Evolutionary conservation across 2,113 vertebrate species (phyloP), one percentile per base, ranked within the genome.

Genomic region (Tautogolabrus adspersus): DNA sequence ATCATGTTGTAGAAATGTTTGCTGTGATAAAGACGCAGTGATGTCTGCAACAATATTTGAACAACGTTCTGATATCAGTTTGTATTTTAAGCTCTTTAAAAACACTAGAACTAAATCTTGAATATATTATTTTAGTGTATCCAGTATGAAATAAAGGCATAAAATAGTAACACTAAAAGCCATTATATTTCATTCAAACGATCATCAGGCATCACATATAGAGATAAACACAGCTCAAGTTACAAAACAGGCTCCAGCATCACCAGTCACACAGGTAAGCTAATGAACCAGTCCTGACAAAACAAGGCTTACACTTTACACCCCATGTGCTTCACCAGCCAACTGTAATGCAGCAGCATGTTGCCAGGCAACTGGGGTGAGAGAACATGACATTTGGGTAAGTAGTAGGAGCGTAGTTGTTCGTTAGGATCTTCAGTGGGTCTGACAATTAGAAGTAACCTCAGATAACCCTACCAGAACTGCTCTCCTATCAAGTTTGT

Each of bases 351-450:
- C 51, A 68, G 80, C 68, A 83, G 69, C 59, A 88, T 61, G 90
- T 92, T 94, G 88, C 92, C 87, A 88, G 83, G 93, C 86, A 93
- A 94, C 87, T 46, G 79, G 67, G 77, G 73, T 34, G 55, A 71
- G 37, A 58, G 54, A 68, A 61, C 37, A 64, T 4, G 30, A 56
- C 47, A n/a, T 40, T 51, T 64, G 34, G 46, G n/a, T 52, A 49
- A 15, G 56, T 44, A 47, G 23, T 9, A 22, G 38, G 54, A 22
- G 34, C 5, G 34, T 59, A 51, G 46, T 44, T n/a, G 8, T 64
- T 55, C 30, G 54, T 72, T 69, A 58, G 44, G 51, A 30, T 64
- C 46, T 73, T 76, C 47, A 71, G 46, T 55, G 52, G 72, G 69
- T 64, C 60, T 82, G 67, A 89, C 80, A 68, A 87, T 72, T 77